Percentiles rank a stretch among this genome's conserved stretches.
phyloP scores from a whole-genome alignment of 92 coral and sea anemone genomes.

The Umimayanthus chanpuru region DNA sequence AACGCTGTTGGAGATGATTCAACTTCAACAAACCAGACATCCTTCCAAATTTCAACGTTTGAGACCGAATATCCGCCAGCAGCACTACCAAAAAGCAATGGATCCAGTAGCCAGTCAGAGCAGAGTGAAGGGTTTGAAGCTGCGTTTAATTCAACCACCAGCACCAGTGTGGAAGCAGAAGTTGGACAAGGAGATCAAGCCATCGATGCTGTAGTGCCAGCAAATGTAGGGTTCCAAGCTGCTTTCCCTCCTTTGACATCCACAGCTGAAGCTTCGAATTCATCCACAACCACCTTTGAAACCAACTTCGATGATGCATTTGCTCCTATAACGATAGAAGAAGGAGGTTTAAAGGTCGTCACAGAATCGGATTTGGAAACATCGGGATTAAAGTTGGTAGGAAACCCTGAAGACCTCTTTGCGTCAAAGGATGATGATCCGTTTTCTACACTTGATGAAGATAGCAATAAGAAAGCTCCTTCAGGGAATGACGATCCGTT shows the following conservation, averaged over 20 bases:
- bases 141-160: background rate
- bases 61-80: background rate
- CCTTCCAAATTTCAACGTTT: background rate
- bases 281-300: background rate
- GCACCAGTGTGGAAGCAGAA: background rate
- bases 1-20: too few relatives aligned
- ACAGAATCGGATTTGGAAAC: background rate
- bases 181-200: background rate
- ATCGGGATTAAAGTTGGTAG: background rate
- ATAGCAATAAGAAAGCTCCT: slow-evolving; percentile 11
- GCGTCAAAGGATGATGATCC: slow-evolving; percentile 7
- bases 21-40: background rate
- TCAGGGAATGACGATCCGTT: slow-evolving; percentile 68
- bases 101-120: background rate
- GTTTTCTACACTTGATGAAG: slow-evolving; percentile 11
- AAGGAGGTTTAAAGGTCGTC: background rate
- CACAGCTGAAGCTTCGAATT: background rate
- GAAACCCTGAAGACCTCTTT: slow-evolving; percentile 19
- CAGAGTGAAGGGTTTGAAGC: background rate
- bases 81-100: background rate
- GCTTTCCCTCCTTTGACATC: slow-evolving; percentile 1
- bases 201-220: background rate
- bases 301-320: slow-evolving; percentile 31
- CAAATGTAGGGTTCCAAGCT: slow-evolving; percentile 5
- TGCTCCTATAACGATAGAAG: background rate